These are phyloP conservation scores for Junonia oenone DNA, from an alignment of 2,888 invertebrate genomes.

Conservation along the genomic window DNA sequence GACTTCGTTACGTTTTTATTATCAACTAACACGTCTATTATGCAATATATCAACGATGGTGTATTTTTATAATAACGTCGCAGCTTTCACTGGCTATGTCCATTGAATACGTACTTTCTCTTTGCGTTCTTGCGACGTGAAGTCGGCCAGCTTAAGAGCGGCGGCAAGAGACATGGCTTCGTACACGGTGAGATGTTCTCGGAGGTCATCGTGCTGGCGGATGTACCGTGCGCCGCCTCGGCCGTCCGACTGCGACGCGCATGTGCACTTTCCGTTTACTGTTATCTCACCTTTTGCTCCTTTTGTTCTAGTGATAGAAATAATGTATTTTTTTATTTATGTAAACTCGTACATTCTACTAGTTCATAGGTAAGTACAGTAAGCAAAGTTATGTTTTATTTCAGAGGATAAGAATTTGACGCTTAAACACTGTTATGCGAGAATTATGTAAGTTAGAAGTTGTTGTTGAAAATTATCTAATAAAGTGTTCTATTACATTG, in stretches of 20 bases:
- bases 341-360: background rate
- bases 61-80: background rate
- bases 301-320: constrained; percentile 69
- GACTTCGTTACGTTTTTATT: too few species aligned
- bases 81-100: constrained; percentile 18
- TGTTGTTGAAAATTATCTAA: too few species aligned
- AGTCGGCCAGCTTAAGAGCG: constrained; percentile 88
- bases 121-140: constrained; percentile 83
- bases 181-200: constrained; percentile 86
- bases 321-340: background rate
- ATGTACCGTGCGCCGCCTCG: constrained; percentile 89
- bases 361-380: background rate
- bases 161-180: constrained; percentile 92
- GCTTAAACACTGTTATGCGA: too few species aligned
- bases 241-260: constrained; percentile 83
- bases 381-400: too few species aligned
- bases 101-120: constrained; percentile 77
- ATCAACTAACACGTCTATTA: background rate
- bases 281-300: constrained; percentile 86
- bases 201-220: constrained; percentile 89
- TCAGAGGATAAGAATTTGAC: too few species aligned
- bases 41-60: background rate
- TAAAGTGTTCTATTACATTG: too few species aligned
- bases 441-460: too few species aligned
- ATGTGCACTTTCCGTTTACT: constrained; percentile 82